Evolutionary conservation across 2,888 invertebrate species (phyloP).

Genomic region (Temnothorax rugatulus): DNA sequence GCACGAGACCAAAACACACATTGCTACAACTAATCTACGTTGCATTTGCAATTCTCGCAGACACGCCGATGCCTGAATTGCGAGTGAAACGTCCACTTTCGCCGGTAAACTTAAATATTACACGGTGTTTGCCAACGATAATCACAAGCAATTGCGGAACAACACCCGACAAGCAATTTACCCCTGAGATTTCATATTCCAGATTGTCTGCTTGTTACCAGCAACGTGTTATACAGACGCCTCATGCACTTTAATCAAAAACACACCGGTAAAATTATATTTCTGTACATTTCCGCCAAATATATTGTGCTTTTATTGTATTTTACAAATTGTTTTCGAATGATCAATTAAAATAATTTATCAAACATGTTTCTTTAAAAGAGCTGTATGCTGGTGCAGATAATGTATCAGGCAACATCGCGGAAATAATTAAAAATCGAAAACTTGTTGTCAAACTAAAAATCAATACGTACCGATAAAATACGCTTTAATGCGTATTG

Average conservation of each 20-base stretch:
- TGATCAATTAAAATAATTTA: slow-evolving; percentile 12
- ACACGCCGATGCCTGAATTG: slow-evolving; percentile 7
- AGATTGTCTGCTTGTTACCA: not conserved
- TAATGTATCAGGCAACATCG: not conserved
- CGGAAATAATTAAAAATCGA: slow-evolving; percentile 9
- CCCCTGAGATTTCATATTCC: not conserved
- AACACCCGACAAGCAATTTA: not conserved
- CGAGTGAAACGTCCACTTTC: slow-evolving; percentile 26
- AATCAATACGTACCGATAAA: slow-evolving; percentile 13
- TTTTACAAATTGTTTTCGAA: not conserved
- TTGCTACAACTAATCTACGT: slow-evolving; percentile 27
- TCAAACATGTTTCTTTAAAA: not conserved
- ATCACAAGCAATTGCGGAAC: slow-evolving; percentile 14
- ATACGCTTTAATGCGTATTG: slow-evolving; percentile 9
- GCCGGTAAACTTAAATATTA: slow-evolving; percentile 43
- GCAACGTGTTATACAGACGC: not conserved
- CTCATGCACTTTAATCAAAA: not conserved
- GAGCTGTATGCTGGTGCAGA: not conserved
- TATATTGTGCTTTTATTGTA: not conserved
- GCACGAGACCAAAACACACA: not conserved
- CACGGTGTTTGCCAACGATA: slow-evolving; percentile 19
- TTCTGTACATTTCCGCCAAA: not conserved
- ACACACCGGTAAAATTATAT: not conserved
- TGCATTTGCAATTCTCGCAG: slow-evolving; percentile 27
- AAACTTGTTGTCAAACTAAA: slow-evolving; percentile 13